Evolutionary conservation across 1,140 invertebrate genomes (phyloP).

Genomic region (Heliothis subflexa): DNA sequence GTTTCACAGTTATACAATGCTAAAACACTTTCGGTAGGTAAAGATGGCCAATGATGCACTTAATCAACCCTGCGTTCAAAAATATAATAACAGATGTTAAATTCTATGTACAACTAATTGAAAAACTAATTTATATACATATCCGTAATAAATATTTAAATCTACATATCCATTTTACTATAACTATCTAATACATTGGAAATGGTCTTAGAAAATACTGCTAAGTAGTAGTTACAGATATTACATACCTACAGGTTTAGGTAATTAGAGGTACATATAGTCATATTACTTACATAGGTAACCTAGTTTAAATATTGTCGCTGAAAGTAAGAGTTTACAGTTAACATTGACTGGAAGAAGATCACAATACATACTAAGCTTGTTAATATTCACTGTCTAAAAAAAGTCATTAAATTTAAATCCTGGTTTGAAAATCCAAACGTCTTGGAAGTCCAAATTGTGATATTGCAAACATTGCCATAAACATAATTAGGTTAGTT

Average conservation of each 20-base stretch:
- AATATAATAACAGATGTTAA: no score
- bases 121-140: background rate
- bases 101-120: background rate
- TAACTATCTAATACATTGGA: background rate
- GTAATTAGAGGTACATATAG: no score
- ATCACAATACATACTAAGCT: conserved; percentile 5
- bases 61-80: no score
- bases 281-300: no score
- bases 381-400: background rate
- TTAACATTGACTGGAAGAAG: conserved; percentile 35
- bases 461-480: no score
- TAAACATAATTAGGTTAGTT: background rate
- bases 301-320: background rate
- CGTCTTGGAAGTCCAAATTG: no score
- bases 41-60: no score
- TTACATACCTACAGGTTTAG: no score
- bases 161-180: background rate
- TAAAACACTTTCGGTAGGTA: no score
- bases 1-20: no score
- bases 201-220: background rate
- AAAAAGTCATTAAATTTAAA: background rate
- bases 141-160: conserved; percentile 6
- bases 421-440: no score
- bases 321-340: background rate
- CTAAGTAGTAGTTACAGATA: background rate